Percentiles rank a stretch among this genome's conserved stretches.
Conservation (phyloP, 2,888 invertebrate genomes). For the Aplocera efformata region DNA sequence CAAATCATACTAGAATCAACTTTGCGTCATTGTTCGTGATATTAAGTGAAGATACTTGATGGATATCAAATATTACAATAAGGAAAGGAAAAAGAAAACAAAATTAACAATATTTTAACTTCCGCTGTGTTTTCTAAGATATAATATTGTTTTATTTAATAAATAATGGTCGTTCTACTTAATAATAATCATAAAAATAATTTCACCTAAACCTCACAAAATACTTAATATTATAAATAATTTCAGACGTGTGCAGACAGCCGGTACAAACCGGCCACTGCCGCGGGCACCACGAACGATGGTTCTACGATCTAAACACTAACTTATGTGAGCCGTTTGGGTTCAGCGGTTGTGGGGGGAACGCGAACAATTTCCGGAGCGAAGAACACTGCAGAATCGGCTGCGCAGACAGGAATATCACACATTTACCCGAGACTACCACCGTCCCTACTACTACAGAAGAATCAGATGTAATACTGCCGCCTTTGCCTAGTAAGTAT, state of each 20-base stretch:
- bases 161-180: too few species aligned
- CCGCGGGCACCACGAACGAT: constrained; percentile 87
- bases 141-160: too few species aligned
- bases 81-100: too few species aligned
- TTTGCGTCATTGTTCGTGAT: too few species aligned
- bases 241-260: constrained; percentile 81
- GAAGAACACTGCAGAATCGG: constrained; percentile 84
- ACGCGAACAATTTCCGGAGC: constrained; percentile 91
- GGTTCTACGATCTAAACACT: constrained; percentile 88
- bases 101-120: too few species aligned
- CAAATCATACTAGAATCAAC: too few species aligned
- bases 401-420: constrained; percentile 60
- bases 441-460: constrained; percentile 15
- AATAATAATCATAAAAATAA: too few species aligned
- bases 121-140: too few species aligned
- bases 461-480: constrained; percentile 2
- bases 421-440: constrained; percentile 22
- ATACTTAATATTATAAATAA: background rate
- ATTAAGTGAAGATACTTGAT: too few species aligned
- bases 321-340: constrained; percentile 90
- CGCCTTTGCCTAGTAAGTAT: constrained; percentile 15
- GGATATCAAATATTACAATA: too few species aligned
- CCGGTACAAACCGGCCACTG: constrained; percentile 88
- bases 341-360: constrained; percentile 94
- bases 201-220: too few species aligned